Percentiles rank a stretch among this genome's conserved stretches.
phyloP scores from a whole-genome alignment of 2,113 vertebrate genomes.

The Copsychus sechellarum region DNA sequence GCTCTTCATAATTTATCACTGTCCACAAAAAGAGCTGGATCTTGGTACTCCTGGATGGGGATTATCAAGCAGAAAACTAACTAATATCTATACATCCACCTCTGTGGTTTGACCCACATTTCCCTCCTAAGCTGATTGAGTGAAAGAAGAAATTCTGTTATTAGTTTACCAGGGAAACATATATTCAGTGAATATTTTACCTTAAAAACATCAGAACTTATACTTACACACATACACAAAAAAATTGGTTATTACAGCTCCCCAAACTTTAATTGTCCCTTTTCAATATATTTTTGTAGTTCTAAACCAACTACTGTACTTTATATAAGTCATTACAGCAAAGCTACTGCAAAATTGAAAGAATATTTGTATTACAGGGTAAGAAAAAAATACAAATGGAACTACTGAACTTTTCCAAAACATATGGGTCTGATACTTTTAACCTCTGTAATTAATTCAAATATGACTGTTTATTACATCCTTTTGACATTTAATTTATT shows the following conservation, averaged over 20 bases:
- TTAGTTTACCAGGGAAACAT: not conserved
- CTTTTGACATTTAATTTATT: not conserved
- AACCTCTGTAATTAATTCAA: not conserved
- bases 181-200: not conserved
- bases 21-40: not conserved
- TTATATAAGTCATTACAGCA: not conserved
- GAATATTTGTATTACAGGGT: not conserved
- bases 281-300: not conserved
- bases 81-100: not conserved
- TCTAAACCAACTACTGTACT: not conserved
- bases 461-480: not conserved
- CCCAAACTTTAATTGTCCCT: not conserved
- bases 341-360: not conserved
- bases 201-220: not conserved
- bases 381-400: not conserved
- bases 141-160: not conserved
- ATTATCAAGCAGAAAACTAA: not conserved
- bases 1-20: not conserved
- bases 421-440: not conserved
- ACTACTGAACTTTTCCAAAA: not conserved
- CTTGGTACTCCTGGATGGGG: not conserved
- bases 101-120: not conserved
- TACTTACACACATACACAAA: not conserved
- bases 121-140: fast-evolving
- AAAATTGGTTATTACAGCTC: not conserved